Evolutionary conservation across 2,888 invertebrate species (phyloP).

Genomic region (Spicauda simplicius): DNA sequence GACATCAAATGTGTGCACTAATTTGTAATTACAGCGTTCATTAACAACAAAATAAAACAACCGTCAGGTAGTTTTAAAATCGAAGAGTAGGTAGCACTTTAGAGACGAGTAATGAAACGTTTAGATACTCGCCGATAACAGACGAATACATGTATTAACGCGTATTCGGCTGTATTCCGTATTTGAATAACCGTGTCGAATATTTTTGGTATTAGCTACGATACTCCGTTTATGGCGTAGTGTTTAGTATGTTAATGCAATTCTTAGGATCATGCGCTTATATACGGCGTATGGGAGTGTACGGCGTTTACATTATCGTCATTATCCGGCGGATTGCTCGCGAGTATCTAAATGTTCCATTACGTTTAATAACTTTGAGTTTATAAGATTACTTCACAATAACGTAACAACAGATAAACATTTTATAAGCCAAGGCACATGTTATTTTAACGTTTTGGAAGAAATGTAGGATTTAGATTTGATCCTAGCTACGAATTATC

Average conservation of each 20-base stretch:
- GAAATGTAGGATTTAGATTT: conserved; percentile 81
- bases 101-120: background rate
- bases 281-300: no score
- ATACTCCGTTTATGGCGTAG: no score
- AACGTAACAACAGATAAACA: conserved; percentile 73
- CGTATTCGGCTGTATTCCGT: no score
- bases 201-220: conserved; percentile 12
- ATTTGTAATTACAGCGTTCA: background rate
- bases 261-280: no score
- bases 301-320: no score
- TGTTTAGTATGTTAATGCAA: no score
- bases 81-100: conserved; percentile 62
- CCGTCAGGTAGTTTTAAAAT: background rate
- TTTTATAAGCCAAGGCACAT: conserved; percentile 83
- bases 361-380: conserved; percentile 30
- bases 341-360: no score
- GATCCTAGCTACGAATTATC: conserved; percentile 84
- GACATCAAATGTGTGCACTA: conserved; percentile 9
- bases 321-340: no score
- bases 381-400: conserved; percentile 61
- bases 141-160: no score
- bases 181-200: no score
- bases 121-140: no score
- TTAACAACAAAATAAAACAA: background rate
- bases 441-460: conserved; percentile 76